Base-by-base conservation (phyloP, 2,797 vertebrate genomes). In the Neomorphus geoffroyi region DNA sequence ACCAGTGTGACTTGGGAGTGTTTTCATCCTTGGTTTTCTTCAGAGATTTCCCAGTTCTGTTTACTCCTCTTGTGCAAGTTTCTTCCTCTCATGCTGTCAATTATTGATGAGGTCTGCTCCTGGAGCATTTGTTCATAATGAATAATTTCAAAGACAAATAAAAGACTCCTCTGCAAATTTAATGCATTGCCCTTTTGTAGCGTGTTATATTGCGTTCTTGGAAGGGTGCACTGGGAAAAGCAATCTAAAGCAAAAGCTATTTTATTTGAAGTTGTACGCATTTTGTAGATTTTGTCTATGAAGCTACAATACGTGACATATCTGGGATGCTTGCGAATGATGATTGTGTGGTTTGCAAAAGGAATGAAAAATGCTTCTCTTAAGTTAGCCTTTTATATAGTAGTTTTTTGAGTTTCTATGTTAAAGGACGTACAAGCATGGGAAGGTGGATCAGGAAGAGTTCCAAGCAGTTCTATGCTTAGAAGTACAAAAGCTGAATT, bases 61-160 rank as follows among this genome's bases (percentile, higher is more conserved):
- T 89, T 69, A 79, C 92, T 94, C 92, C 51, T 77, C 71, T 60
- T 86, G 87, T 88, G 58, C 13, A 85, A 88, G 86, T 88, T 91
- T 96, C 64, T 39, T 93, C 43, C 88, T 51, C 11, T 90, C 39
- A 4, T 54, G 56, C 69, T 92, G 54, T 98, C 87, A 94, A 87
- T 97, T 97, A 97, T 96, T 97, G 78, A 96, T 96, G 90, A 96
- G 65, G 11, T 87, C 61, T 94, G 37, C 48, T 82, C 86, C 96
- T 67, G 39, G 53, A 86, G 50, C 72, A 87, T 95, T 97, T 96
- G 86, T 94, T 97, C 53, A 15, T 90, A 95, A 85, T 92, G 86
- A 97, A 94, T 96, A 87, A 94, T 97, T 97, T 72, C 86, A 93
- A 69, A 92, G 86, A 90, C 53, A 85, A 86, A 82, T 78, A 80